These are phyloP conservation scores for Leptopterna dolabrata DNA, from an alignment of 2,888 invertebrate genomes.

Conservation along the genomic window DNA sequence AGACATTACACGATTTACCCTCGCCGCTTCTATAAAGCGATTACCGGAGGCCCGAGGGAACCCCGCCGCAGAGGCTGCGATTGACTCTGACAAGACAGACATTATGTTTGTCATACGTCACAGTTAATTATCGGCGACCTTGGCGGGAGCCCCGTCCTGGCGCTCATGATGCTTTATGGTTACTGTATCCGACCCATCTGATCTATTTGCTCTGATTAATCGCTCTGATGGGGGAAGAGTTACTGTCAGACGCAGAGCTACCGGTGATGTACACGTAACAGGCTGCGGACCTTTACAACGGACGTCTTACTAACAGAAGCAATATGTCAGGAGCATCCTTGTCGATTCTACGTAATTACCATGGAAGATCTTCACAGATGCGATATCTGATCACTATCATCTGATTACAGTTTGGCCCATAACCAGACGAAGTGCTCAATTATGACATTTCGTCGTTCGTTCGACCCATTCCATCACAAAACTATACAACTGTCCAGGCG, in stretches of 20 bases:
- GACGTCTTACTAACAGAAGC: background rate
- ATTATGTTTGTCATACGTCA: slow-evolving; percentile 10
- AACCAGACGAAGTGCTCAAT: no score
- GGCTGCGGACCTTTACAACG: background rate
- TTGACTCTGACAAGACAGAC: background rate
- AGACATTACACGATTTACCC: background rate
- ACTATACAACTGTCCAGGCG: no score
- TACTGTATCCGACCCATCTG: background rate
- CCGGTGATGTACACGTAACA: background rate
- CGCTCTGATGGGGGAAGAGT: slow-evolving; percentile 3
- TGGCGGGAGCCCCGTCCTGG: background rate
- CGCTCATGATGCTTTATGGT: background rate
- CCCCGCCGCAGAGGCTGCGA: background rate
- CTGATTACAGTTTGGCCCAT: no score
- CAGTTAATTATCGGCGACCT: slow-evolving; percentile 5
- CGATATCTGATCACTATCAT: no score
- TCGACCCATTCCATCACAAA: no score
- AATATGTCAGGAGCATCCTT: background rate
- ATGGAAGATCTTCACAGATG: no score
- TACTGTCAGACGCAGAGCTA: background rate
- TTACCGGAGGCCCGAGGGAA: background rate
- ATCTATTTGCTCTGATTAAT: slow-evolving; percentile 27
- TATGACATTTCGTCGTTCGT: no score
- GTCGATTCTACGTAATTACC: background rate
- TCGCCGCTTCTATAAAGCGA: background rate